These are phyloP conservation scores for Platysteira castanea DNA, from an alignment of 2,113 vertebrate species.

Conservation along the genomic window DNA sequence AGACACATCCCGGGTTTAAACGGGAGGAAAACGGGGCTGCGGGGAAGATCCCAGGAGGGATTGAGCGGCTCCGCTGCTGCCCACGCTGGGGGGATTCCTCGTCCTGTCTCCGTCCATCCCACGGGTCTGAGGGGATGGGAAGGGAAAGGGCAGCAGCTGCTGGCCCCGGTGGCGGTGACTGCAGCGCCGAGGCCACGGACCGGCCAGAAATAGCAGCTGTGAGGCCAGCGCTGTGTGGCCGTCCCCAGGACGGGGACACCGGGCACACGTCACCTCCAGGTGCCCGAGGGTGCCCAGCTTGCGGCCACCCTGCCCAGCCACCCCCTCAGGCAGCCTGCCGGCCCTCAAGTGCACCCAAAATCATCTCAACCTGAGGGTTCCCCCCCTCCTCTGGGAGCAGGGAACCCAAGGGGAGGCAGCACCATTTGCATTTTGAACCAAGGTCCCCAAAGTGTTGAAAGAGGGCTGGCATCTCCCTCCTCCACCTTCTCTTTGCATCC, in stretches of 20 bases:
- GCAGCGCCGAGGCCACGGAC: neutral
- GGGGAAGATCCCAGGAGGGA: neutral
- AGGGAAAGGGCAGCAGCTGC: neutral
- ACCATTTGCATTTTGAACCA: fast-evolving
- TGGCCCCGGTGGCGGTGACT: neutral
- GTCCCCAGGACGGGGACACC: neutral
- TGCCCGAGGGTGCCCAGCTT: neutral
- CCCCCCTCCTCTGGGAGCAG: neutral
- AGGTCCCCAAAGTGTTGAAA: neutral
- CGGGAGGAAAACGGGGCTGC: neutral
- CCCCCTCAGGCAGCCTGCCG: neutral
- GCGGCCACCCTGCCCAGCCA: neutral
- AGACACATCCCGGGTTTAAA: neutral
- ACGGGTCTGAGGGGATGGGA: neutral
- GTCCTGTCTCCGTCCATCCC: neutral
- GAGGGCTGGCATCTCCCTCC: neutral
- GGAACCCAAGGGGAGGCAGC: neutral
- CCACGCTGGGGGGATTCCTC: neutral
- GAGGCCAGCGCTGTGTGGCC: neutral
- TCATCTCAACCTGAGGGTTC: fast-evolving
- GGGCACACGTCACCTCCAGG: neutral
- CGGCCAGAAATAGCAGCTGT: neutral
- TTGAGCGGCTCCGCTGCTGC: neutral
- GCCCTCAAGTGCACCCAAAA: neutral
- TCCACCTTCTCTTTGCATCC: fast-evolving